Conservation (phyloP, 2,888 invertebrate genomes). For the Nephrotoma guestfalica region DNA sequence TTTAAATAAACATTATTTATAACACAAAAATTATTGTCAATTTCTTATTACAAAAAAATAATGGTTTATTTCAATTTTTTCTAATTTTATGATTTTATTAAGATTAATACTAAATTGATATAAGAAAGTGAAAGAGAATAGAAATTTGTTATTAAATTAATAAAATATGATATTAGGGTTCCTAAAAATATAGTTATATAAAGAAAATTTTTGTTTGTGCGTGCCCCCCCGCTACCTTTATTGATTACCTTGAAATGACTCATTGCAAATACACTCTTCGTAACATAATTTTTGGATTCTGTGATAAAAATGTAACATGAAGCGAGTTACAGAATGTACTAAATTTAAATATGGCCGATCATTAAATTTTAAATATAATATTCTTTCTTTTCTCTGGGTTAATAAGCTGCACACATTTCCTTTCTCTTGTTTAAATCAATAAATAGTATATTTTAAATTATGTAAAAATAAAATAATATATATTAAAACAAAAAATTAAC, state of each 20-base stretch:
- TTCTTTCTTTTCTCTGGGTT: no score
- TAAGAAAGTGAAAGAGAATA: background rate
- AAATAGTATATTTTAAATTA: background rate
- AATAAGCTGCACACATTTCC: background rate
- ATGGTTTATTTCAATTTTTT: background rate
- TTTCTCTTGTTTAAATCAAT: background rate
- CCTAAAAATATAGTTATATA: background rate
- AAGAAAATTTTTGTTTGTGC: background rate
- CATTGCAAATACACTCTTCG: background rate
- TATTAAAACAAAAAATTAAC: background rate
- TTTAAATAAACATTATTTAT: background rate
- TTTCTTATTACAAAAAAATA: background rate
- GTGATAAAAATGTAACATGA: background rate
- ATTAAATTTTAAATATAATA: background rate
- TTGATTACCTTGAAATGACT: background rate
- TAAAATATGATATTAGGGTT: background rate
- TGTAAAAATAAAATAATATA: background rate
- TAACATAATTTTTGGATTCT: background rate
- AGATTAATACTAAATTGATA: background rate
- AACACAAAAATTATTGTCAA: background rate
- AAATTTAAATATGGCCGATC: background rate
- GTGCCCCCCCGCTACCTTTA: background rate
- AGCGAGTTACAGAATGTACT: background rate
- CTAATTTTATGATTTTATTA: background rate
- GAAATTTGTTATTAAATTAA: background rate